These are phyloP conservation scores for Ptychodera flava DNA, from an alignment of 35 echinoderm and acorn worm species.

Conservation along the genomic window DNA sequence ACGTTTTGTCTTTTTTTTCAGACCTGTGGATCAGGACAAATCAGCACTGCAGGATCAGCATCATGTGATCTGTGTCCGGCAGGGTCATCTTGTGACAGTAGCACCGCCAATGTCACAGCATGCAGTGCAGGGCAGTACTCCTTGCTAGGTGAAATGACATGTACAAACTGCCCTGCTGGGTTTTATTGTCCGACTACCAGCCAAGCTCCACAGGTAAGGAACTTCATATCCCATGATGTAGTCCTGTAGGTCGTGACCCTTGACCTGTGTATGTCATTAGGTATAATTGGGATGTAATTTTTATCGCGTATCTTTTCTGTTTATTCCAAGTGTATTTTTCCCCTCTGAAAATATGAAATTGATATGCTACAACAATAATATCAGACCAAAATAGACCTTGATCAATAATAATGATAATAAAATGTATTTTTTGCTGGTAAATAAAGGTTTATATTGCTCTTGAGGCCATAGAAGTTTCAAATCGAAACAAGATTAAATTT, in stretches of 20 bases:
- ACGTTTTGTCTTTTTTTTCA: conserved; percentile 30
- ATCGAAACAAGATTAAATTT: no score
- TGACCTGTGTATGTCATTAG: not conserved
- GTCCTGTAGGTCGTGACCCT: no score
- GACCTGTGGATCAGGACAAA: conserved; percentile 65
- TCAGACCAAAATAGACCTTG: no score
- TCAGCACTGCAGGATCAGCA: conserved; percentile 39
- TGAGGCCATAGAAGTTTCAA: no score
- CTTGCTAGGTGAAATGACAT: conserved; percentile 58
- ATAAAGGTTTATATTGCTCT: no score
- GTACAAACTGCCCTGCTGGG: conserved; percentile 50
- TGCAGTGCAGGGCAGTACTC: conserved; percentile 59
- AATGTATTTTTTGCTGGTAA: no score
- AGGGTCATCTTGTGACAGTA: conserved; percentile 47
- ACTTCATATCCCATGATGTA: no score
- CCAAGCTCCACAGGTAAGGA: conserved; percentile 69
- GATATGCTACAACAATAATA: not conserved
- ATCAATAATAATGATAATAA: no score
- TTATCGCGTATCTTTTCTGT: not conserved
- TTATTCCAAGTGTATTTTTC: not conserved
- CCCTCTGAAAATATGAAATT: not conserved
- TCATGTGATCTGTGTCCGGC: conserved; percentile 83
- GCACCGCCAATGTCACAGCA: conserved; percentile 29
- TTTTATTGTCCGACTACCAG: conserved; percentile 59
- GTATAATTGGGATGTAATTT: not conserved